Conservation (phyloP, 2,888 invertebrate genomes). For the Ryuthela nishihirai region DNA sequence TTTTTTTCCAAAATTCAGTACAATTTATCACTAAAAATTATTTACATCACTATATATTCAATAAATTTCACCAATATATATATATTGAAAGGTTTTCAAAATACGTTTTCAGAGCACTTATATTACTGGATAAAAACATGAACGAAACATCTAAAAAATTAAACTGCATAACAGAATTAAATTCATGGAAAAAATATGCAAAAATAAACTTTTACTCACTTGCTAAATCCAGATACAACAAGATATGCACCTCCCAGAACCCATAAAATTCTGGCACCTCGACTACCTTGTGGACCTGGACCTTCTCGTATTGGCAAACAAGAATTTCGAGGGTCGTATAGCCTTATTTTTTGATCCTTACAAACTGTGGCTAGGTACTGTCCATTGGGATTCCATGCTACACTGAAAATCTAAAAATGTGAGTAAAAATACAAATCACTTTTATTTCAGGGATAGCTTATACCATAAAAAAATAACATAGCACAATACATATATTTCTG, state of each 20-base stretch:
- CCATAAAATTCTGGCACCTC: constrained; percentile 89
- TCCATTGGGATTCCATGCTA: constrained; percentile 92
- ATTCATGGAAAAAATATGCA: too few relatives aligned
- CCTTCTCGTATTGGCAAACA: constrained; percentile 68
- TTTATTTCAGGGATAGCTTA: constrained; percentile 3
- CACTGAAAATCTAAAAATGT: constrained; percentile 53
- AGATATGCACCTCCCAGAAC: constrained; percentile 79
- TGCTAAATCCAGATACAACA: constrained; percentile 87
- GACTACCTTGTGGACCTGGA: constrained; percentile 77
- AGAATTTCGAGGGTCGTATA: constrained; percentile 70
- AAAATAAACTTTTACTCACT: too few relatives aligned
- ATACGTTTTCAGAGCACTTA: too few relatives aligned
- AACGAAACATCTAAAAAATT: too few relatives aligned
- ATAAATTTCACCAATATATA: too few relatives aligned
- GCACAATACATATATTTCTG: neutral
- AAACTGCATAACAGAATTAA: too few relatives aligned
- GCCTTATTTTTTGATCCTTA: constrained; percentile 79
- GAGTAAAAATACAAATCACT: neutral
- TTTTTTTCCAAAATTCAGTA: too few relatives aligned
- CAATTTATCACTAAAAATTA: too few relatives aligned
- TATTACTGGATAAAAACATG: too few relatives aligned
- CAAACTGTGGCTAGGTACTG: constrained; percentile 79
- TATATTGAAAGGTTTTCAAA: too few relatives aligned
- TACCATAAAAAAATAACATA: neutral
- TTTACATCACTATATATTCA: too few relatives aligned